These are phyloP conservation scores for Tychaedon coryphoeus DNA, from an alignment of 2,113 vertebrate species.

Conservation along the genomic window DNA sequence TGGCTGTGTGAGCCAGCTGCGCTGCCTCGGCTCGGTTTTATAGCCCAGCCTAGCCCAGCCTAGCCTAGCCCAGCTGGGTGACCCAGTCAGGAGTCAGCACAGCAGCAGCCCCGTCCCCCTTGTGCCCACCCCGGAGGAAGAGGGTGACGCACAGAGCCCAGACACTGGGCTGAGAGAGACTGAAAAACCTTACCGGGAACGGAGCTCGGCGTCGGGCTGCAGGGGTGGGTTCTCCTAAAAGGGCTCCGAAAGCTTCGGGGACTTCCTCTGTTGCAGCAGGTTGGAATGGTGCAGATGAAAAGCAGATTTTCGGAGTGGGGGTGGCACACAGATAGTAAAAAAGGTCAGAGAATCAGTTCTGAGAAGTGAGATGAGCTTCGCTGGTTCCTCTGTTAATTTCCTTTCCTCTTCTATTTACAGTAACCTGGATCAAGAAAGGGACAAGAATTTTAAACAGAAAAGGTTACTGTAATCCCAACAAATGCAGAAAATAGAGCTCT, in stretches of 20 bases:
- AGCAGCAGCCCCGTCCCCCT: conserved; percentile 17
- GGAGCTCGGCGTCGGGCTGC: neutral
- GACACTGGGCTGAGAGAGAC: neutral
- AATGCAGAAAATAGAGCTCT: neutral
- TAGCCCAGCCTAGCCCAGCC: conserved; percentile 42
- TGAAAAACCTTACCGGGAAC: neutral
- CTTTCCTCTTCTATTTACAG: neutral
- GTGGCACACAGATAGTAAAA: neutral
- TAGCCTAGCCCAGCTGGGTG: conserved; percentile 12
- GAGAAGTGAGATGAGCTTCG: neutral
- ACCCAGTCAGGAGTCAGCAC: conserved; percentile 67
- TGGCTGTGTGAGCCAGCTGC: neutral
- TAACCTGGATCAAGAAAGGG: neutral
- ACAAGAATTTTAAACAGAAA: neutral
- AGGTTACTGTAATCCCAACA: neutral
- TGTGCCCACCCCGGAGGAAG: conserved; percentile 19
- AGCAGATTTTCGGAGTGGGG: neutral
- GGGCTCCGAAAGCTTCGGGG: neutral
- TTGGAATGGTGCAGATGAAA: neutral
- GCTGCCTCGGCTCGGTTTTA: conserved; percentile 53
- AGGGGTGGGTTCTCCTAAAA: neutral
- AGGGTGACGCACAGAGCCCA: neutral
- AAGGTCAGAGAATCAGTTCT: neutral
- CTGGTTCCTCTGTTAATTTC: neutral
- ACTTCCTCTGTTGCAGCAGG: neutral